These are phyloP conservation scores for Cossypha caffra DNA, from an alignment of 2,797 vertebrate species.

Conservation along the genomic window DNA sequence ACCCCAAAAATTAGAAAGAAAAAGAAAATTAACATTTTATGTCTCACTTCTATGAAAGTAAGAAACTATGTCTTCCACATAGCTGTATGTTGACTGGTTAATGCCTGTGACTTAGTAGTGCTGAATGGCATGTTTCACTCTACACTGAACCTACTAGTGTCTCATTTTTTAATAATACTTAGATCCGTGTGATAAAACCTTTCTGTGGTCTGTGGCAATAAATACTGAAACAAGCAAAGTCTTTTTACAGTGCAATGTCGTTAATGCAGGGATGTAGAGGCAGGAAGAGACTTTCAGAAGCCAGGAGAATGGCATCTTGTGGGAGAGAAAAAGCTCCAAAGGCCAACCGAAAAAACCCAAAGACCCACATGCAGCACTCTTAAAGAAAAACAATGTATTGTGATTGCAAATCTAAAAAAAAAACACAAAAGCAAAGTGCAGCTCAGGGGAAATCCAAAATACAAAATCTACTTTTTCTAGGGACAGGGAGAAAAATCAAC, in stretches of 20 bases:
- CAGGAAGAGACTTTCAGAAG: neutral
- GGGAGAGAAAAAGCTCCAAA: neutral
- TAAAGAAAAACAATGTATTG: no score
- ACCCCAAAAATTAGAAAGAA: neutral
- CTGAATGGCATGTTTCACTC: no score
- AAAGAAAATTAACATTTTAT: neutral
- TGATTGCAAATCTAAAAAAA: no score
- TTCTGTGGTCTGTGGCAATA: neutral
- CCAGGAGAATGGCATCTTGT: neutral
- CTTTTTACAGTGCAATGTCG: neutral
- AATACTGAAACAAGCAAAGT: neutral
- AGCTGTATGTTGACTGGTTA: neutral
- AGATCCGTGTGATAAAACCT: no score
- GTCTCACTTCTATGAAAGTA: neutral
- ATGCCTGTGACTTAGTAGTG: neutral
- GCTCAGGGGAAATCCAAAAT: neutral
- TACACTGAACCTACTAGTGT: no score
- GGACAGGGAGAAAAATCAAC: accelerated
- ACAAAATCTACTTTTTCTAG: neutral
- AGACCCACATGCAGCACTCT: neutral
- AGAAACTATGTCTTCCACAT: no score
- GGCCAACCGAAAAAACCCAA: accelerated
- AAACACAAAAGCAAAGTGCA: accelerated
- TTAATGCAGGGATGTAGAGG: neutral
- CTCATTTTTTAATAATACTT: no score